A percentile compares a stretch with the other conserved stretches of the same genome.
These are phyloP conservation scores for Rhagologus leucostigma DNA, from an alignment of 2,113 vertebrate species.

Conservation along the genomic window DNA sequence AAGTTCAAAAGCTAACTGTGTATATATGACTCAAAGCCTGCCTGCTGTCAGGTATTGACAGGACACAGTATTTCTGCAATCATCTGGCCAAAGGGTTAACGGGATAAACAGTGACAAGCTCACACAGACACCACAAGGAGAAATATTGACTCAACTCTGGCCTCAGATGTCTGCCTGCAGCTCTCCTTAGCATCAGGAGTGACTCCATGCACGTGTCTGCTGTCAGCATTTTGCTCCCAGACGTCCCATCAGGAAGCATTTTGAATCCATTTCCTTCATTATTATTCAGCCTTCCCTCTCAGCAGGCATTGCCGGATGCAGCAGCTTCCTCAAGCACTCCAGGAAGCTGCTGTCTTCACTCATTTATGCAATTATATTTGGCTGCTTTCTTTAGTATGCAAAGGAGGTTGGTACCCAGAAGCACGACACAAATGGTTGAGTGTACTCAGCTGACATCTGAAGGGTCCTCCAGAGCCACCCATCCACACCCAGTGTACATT, in stretches of 20 bases:
- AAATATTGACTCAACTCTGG: background rate
- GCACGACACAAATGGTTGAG: background rate
- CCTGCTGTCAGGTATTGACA: conserved; percentile 7
- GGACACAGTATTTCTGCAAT: background rate
- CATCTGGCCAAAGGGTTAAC: conserved; percentile 20
- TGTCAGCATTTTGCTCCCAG: background rate
- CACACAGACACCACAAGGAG: background rate
- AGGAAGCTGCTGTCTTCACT: background rate
- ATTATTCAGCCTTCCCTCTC: background rate
- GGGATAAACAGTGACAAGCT: conserved; percentile 8
- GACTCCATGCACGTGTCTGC: background rate
- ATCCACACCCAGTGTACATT: fast-evolving
- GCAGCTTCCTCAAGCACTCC: background rate
- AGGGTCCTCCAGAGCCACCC: background rate
- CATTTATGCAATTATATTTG: background rate
- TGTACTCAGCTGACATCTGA: background rate
- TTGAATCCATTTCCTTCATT: background rate
- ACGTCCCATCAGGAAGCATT: background rate
- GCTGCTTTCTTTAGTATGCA: background rate
- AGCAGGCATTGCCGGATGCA: background rate
- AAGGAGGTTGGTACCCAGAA: background rate
- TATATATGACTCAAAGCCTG: conserved; percentile 17
- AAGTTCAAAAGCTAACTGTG: conserved; percentile 29
- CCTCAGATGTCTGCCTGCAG: background rate
- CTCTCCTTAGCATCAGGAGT: background rate